A percentile compares a stretch with the other conserved stretches of the same genome.
phyloP scores from a whole-genome alignment of 2,888 invertebrate genomes.

The Yponomeuta evonymella region DNA sequence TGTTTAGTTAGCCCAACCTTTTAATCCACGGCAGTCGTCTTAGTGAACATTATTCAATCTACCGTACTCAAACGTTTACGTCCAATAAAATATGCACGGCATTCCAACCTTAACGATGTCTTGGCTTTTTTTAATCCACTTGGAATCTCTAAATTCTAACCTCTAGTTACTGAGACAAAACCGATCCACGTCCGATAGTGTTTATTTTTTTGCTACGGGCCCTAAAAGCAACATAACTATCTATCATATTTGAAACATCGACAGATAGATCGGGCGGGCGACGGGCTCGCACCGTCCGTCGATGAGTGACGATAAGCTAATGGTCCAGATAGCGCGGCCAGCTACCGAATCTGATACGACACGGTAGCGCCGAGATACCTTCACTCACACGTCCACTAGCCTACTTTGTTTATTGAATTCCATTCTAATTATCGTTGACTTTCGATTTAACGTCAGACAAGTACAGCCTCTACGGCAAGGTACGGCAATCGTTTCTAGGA shows the following conservation, averaged over 20 bases:
- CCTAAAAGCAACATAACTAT: slow-evolving; percentile 57
- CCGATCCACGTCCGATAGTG: slow-evolving; percentile 47
- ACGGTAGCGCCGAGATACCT: slow-evolving; percentile 51
- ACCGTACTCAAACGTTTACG: slow-evolving; percentile 14
- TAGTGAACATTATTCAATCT: slow-evolving; percentile 4
- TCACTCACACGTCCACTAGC: slow-evolving; percentile 41
- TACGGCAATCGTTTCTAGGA: neutral
- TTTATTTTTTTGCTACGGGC: slow-evolving; percentile 40
- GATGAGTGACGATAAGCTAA: slow-evolving; percentile 23
- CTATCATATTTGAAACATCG: slow-evolving; percentile 57
- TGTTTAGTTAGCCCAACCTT: neutral
- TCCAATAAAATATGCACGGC: slow-evolving; percentile 41
- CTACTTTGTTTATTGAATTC: slow-evolving; percentile 56
- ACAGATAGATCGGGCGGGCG: slow-evolving; percentile 55
- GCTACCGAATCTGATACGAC: slow-evolving; percentile 42
- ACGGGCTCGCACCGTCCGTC: slow-evolving; percentile 17
- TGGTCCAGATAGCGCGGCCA: slow-evolving; percentile 19
- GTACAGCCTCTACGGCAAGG: neutral
- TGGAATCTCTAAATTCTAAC: slow-evolving; percentile 53
- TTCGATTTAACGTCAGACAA: slow-evolving; percentile 8
- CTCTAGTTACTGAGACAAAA: slow-evolving; percentile 50
- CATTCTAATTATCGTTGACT: slow-evolving; percentile 46
- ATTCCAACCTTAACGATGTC: slow-evolving; percentile 43
- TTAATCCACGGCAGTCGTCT: slow-evolving; percentile 3
- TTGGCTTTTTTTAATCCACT: slow-evolving; percentile 31